Base-by-base conservation (phyloP, 1,140 invertebrate genomes). In the Drosophila athabasca region DNA sequence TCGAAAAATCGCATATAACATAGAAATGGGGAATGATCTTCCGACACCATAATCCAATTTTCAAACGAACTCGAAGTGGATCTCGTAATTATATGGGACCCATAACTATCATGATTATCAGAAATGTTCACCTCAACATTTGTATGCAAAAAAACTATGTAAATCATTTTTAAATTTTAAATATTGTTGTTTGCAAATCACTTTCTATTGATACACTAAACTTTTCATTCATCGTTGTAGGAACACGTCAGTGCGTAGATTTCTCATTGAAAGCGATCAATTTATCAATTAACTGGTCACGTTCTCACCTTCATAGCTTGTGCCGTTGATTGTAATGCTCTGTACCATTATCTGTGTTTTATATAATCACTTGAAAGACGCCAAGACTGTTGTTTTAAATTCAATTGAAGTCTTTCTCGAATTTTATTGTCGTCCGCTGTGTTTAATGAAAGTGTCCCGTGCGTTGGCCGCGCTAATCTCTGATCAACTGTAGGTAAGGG, bases 281-380 rank as follows among this genome's bases (percentile, higher is more conserved):
- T 24, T 6, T 41, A 0, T n/a, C 43, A 71, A 71, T 71, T 71
- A 71, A 71, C 24, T 61, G 52, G 41, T 46, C 45, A 51, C 60
- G 43, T 35, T 11, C 35, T 50, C 70, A 87, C 82, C 82, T 61
- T 68, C 83, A 54, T 87, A 64, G 50, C 61, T 50, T 26, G 49
- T 80, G 50, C 82, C 83, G 62, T 87, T 87, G 65, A 87, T 87
- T 59, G 62, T 75, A 29, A 87, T 76, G 67, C 45, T 78, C 48
- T 43, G 55, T 50, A 66, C 13, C 83, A 87, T 87, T 52, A 43
- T 59, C 48, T 55, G 24, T 48, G 39, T 26, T 22, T 82, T 82
- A 62, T 76, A 71, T 75, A 81, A 78, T 52, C 50, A 80, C 51
- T 77, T 68, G 6, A 74, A 50, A 35, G 17, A 3, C 22, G 43